Conservation (phyloP, 2,113 vertebrate genomes). For the Aleadryas rufinucha region DNA sequence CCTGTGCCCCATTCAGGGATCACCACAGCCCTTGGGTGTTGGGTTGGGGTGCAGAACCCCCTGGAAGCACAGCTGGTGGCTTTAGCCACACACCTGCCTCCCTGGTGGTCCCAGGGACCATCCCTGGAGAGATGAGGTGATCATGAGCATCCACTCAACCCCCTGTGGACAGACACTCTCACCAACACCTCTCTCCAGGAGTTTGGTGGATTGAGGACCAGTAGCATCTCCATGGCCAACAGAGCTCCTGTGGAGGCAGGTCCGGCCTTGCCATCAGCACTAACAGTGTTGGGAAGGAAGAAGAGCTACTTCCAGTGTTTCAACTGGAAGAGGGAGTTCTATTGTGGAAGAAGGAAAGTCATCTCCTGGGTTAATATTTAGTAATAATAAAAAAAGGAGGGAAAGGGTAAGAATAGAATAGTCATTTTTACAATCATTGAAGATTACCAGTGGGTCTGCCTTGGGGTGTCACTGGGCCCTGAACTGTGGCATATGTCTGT, state of each 20-base stretch:
- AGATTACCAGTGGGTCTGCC: neutral
- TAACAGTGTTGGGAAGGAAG: neutral
- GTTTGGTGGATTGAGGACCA: neutral
- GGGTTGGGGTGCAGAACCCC: neutral
- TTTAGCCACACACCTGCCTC: neutral
- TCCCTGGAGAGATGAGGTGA: neutral
- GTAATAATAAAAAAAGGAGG: accelerated
- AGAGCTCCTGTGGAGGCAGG: neutral
- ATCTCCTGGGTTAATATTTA: neutral
- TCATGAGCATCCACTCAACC: neutral
- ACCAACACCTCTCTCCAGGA: neutral
- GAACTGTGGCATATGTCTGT: neutral
- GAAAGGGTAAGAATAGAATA: neutral
- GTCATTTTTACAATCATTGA: neutral
- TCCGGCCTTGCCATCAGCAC: neutral
- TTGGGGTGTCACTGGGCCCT: neutral
- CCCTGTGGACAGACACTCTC: neutral
- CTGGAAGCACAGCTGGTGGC: neutral
- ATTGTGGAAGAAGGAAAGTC: neutral
- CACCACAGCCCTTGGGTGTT: neutral
- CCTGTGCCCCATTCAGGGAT: accelerated
- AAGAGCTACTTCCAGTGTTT: neutral
- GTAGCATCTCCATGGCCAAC: neutral
- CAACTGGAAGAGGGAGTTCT: neutral
- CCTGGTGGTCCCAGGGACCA: neutral